phyloP scores from a whole-genome alignment of 2,113 vertebrate genomes.

The Psephotus haematonotus region DNA sequence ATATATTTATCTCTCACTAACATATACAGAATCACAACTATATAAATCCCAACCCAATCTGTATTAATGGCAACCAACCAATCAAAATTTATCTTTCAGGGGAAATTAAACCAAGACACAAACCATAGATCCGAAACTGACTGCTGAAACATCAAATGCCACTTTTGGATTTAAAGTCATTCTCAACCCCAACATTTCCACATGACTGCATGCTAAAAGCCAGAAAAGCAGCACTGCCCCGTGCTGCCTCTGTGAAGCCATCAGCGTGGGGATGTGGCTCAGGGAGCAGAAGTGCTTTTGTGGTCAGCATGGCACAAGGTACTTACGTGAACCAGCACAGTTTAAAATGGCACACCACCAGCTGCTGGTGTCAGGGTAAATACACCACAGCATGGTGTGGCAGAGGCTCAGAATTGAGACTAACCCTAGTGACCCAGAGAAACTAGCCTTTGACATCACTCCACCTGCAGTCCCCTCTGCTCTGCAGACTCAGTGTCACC shows the following conservation, averaged over 20 bases:
- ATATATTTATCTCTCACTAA: not conserved
- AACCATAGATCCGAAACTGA: fast-evolving
- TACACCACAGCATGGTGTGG: not conserved
- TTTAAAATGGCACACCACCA: not conserved
- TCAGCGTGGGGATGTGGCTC: not conserved
- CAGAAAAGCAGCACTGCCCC: not conserved
- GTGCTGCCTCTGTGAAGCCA: not conserved
- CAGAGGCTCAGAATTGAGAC: not conserved
- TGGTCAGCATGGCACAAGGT: not conserved
- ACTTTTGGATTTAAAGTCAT: not conserved
- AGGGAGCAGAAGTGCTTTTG: not conserved
- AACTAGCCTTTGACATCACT: fast-evolving
- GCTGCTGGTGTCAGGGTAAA: not conserved
- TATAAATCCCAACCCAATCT: not conserved
- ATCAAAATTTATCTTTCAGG: not conserved
- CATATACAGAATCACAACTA: not conserved
- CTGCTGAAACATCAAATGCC: not conserved
- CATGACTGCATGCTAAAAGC: not conserved
- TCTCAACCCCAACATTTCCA: not conserved
- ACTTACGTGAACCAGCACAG: not conserved
- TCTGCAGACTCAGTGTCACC: fast-evolving
- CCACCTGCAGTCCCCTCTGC: not conserved
- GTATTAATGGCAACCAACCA: no score
- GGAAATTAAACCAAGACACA: not conserved
- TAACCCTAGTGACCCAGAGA: fast-evolving